Percentiles rank a stretch among this genome's conserved stretches.
Conservation (phyloP, 1,140 invertebrate species). For the Drosophila tani region DNA sequence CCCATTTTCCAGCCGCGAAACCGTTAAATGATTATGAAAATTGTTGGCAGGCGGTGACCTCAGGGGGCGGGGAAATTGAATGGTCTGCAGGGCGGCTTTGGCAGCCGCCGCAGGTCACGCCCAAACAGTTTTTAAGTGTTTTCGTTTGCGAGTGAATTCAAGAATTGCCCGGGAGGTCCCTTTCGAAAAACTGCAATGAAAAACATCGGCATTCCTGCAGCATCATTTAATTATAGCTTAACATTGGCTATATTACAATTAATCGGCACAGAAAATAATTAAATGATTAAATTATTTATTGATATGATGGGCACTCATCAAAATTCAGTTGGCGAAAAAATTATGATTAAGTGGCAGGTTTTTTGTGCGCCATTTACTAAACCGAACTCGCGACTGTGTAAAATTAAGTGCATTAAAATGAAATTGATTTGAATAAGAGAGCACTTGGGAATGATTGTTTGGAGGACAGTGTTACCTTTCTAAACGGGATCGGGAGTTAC, state of each 20-base stretch:
- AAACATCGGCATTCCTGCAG: slow-evolving; percentile 13
- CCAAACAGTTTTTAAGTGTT: slow-evolving; percentile 71
- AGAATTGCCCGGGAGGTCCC: slow-evolving; percentile 27
- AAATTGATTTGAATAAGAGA: slow-evolving; percentile 21
- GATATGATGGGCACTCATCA: slow-evolving; percentile 15
- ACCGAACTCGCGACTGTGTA: neutral
- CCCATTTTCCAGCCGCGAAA: slow-evolving; percentile 37
- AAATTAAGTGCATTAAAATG: slow-evolving; percentile 17
- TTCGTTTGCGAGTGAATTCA: slow-evolving; percentile 41
- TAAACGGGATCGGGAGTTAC: neutral
- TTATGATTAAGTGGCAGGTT: slow-evolving; percentile 27
- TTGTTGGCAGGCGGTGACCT: slow-evolving; percentile 76
- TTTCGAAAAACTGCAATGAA: slow-evolving; percentile 20
- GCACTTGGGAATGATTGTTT: neutral
- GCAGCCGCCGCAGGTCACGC: slow-evolving; percentile 73
- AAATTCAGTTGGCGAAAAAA: slow-evolving; percentile 30
- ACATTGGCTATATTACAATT: slow-evolving; percentile 15
- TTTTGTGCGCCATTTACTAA: slow-evolving; percentile 2
- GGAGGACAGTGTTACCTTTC: neutral
- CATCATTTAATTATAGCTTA: slow-evolving; percentile 18
- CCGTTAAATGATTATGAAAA: slow-evolving; percentile 81
- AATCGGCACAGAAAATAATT: slow-evolving; percentile 19
- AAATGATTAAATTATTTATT: slow-evolving; percentile 39
- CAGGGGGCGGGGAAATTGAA: slow-evolving; percentile 17
- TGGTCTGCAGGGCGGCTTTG: slow-evolving; percentile 41